Percentiles rank a stretch among this genome's conserved stretches.
Conservation (phyloP, 2,797 vertebrate species). For the Periparus ater region DNA sequence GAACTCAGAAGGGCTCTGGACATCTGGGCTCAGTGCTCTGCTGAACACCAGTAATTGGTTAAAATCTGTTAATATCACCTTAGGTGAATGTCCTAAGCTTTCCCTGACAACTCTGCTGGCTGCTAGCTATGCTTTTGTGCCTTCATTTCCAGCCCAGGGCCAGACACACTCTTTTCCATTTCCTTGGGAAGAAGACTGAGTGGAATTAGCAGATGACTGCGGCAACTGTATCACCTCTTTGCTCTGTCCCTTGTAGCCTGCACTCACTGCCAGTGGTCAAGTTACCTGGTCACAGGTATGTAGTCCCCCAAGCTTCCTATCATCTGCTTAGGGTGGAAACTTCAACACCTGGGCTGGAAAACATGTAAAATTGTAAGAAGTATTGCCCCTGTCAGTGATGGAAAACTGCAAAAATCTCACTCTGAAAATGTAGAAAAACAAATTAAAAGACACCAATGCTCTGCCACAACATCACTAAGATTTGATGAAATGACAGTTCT, state of each 20-base stretch:
- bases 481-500: background rate
- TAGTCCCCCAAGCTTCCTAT: background rate
- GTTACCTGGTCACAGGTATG: background rate
- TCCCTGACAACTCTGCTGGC: background rate
- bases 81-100: background rate
- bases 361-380: background rate
- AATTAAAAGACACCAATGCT: background rate
- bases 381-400: background rate
- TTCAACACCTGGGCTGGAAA: background rate
- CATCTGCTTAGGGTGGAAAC: background rate
- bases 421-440: background rate
- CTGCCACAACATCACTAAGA: background rate
- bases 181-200: background rate
- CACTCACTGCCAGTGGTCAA: background rate
- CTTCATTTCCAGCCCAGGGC: background rate
- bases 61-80: background rate
- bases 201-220: background rate
- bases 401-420: background rate
- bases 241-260: background rate
- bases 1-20: background rate
- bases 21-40: background rate
- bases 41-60: background rate
- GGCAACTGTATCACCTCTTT: background rate
- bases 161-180: background rate
- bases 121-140: background rate